Evolutionary conservation across 2,888 invertebrate genomes (phyloP), one percentile per base, ranked within the genome.

Genomic region (Tinea trinotella): DNA sequence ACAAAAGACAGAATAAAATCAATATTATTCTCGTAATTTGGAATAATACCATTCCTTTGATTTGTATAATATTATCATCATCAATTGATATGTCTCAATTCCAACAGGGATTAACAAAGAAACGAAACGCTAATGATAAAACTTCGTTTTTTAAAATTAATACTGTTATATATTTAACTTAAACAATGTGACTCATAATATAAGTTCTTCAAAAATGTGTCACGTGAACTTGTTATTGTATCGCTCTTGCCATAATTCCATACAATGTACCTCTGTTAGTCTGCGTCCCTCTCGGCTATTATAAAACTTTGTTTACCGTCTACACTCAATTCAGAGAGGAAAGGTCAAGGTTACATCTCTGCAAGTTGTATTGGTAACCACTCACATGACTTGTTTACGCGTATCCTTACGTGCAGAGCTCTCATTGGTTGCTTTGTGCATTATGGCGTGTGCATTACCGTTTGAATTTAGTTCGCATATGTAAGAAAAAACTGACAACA

Each of bases 371-470:
- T 15, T 63, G 70, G 70, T 75, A 58, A 57, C 65, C 62, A 63
- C 71, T 78, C 75, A 76, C 76, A 76, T 75, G 76, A 79, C 74
- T 74, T 59, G 70, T 66, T 65, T 65, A 69, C 64, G 59, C 59
- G 62, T 57, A 57, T 54, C 54, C 58, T 46, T 57, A 64, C 76
- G 77, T 76, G 74, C 66, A 62, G 68, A 62, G 61, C 59, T 64
- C 70, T 67, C 59, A 78, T 78, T 77, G 77, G 78, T 67, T 65
- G 63, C 58, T 61, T 65, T 64, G 49, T 34, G 34, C 52, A 35
- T 22, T 35, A 52, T 30, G 36, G 30, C 22, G 50, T 48, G 24
- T 30, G 50, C 22, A 15, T 24, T 50, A 50, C 30, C 19, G 46
- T 46, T 46, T 17, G 40, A 40, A 40, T 35, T 35, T 35, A 12